phyloP scores from a whole-genome alignment of 2,113 vertebrate species.

The Oryzias javanicus region DNA sequence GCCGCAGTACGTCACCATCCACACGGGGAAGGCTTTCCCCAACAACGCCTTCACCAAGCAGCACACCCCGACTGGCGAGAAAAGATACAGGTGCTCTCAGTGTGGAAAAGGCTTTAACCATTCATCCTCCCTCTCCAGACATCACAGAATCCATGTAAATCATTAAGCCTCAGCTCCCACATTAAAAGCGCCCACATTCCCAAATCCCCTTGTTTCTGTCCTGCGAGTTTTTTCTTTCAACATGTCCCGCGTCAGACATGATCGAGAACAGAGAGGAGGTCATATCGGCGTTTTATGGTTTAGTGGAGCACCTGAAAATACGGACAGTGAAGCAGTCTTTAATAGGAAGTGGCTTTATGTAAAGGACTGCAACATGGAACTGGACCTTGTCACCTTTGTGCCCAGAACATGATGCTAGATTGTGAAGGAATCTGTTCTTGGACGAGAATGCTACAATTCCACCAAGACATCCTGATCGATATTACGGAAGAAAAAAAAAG shows the following conservation, averaged over 20 bases:
- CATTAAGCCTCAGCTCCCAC: slow-evolving; percentile 51
- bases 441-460: slow-evolving; percentile 53
- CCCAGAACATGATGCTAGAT: slow-evolving; percentile 42
- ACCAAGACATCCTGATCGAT: slow-evolving; percentile 60
- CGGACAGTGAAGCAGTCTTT: slow-evolving; percentile 36
- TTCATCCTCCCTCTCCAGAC: slow-evolving; percentile 79
- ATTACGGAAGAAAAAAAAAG: slow-evolving; percentile 52
- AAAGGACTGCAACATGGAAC: slow-evolving; percentile 47
- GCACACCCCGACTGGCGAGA: slow-evolving; percentile 69
- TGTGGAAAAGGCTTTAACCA: slow-evolving; percentile 83
- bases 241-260: slow-evolving; percentile 31
- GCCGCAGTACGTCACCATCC: slow-evolving; percentile 68
- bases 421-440: slow-evolving; percentile 48
- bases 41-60: slow-evolving; percentile 78
- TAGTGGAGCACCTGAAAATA: slow-evolving; percentile 40
- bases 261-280: slow-evolving; percentile 30
- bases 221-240: slow-evolving; percentile 36
- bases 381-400: slow-evolving; percentile 37
- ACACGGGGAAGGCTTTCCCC: slow-evolving; percentile 71
- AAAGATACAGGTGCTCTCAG: slow-evolving; percentile 79
- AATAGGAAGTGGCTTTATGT: slow-evolving; percentile 24
- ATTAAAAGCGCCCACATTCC: slow-evolving; percentile 11
- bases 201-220: slow-evolving; percentile 20
- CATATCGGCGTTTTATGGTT: slow-evolving; percentile 25
- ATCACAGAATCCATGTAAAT: slow-evolving; percentile 77